Evolutionary conservation across 37 sponge, comb jelly and placozoan genomes (phyloP), one percentile per base, ranked within the genome.

Genomic region (Geodia barretti): DNA sequence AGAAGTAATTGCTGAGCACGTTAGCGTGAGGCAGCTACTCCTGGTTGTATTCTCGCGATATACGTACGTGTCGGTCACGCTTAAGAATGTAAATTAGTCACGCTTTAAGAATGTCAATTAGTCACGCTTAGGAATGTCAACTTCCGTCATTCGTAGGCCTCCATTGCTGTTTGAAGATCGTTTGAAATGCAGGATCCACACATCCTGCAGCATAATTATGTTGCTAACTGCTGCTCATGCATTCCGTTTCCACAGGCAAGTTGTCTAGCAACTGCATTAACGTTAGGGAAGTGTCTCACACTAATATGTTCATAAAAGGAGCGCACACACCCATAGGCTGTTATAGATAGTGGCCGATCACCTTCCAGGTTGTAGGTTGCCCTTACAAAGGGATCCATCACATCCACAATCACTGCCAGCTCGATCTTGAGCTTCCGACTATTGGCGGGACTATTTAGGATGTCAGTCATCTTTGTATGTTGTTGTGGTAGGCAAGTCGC

Each of bases 351-450:
- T 47, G 54, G 54, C 5, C 77, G 70, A 75, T 84, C 84, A 68
- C 84, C 77, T 41, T 84, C 77, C 0, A 84, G 70, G 28, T 61
- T 2, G 77, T 84, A 84, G 39, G 61, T 59, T 20, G 76, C 76
- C 21, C 42, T 14, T 21, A 84, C 84, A 84, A 84, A 84, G 26
- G 67, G 67, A 24, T 63, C 67, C 42, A 41, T 47, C 1, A 28
- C 3, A 64, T 78, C 78, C 26, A 64, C 58, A 3, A 28, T 64
- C 1, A 47, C 43, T 34, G 78, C 65, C 39, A 78, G 33, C 72
- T 65, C 67, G 20, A 65, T 39, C 67, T 65, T 40, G 21, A 78
- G 42, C 32, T 47, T 41, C 36, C 58, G 28, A 39, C 58, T 32
- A 37, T 24, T 14, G 19, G 65, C 72, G 21, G 72, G 72, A 8